Evolutionary conservation across 1,140 invertebrate genomes (phyloP), one percentile per base, ranked within the genome.

Genomic region (Temnothorax longispinosus): DNA sequence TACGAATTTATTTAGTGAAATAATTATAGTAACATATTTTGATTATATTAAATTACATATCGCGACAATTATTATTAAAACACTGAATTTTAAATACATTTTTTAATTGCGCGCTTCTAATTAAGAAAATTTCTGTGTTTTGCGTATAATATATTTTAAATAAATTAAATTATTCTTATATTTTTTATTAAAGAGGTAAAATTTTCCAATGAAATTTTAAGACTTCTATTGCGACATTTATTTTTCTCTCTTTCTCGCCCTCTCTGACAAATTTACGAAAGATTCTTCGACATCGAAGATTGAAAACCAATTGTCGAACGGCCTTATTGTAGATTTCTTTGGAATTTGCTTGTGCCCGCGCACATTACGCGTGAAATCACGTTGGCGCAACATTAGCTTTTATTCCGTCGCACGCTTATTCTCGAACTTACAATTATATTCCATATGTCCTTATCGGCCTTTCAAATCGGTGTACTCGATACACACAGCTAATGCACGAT

Each of bases 371-470:
- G 62, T 35, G 87, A 90, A 88, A 89, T 90, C 89, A 77, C 87
- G 80, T 80, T 92, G 89, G 88, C 87, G 88, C 85, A 93, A 92
- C 78, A 41, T 54, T 78, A 77, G 87, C 78, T 80, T 89, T 90
- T 90, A 80, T 92, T 91, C 88, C 60, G 81, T 74, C 41, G 80
- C 87, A 87, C 90, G 88, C 88, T 90, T 93, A 92, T 92, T 94
- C 91, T 94, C 91, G 91, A 94, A 94, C 93, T 94, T 93, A 90
- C 92, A 94, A 94, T 94, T 94, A 94, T 94, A 93, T 93, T 94
- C 93, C 92, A 86, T 54, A 91, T 90, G 90, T 91, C 41, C 92
- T 94, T 94, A 94, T 94, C 94, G 93, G 92, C 93, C 94, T 94
- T 94, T 94, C 94, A 92, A 94, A 94, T 94, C 94, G 85, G 84